phyloP scores from a whole-genome alignment of 2,113 vertebrate species.

The Prietella phreatophila region DNA sequence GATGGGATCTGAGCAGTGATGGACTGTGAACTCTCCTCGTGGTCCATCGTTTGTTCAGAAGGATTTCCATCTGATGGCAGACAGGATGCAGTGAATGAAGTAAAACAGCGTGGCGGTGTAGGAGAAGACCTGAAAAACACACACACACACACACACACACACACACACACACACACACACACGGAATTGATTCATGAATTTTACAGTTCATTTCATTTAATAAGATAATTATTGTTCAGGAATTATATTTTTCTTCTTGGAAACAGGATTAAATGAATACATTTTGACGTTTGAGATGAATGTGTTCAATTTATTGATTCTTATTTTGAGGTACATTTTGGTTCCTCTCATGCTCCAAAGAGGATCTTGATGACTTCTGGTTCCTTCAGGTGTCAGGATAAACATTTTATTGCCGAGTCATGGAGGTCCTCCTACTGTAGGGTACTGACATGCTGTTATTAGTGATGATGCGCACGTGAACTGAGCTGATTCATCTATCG shows the following conservation, averaged over 20 bases:
- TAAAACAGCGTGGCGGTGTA: conserved; percentile 74
- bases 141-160: conserved; percentile 6
- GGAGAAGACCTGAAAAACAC: conserved; percentile 75
- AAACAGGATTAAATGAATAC: no score
- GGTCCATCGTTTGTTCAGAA: conserved; percentile 57
- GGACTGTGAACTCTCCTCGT: background rate
- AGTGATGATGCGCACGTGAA: background rate
- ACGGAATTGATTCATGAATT: background rate
- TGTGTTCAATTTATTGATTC: no score
- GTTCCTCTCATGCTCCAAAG: background rate
- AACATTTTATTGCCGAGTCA: background rate
- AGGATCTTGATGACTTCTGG: background rate
- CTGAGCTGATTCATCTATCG: no score
- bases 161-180: conserved; percentile 15
- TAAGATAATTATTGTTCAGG: no score
- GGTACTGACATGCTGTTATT: background rate
- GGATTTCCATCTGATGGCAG: conserved; percentile 70
- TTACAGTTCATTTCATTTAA: no score
- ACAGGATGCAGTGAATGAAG: conserved; percentile 76
- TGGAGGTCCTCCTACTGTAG: no score
- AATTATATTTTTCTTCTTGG: no score
- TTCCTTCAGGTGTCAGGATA: background rate
- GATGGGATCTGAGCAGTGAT: background rate
- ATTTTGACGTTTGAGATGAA: no score
- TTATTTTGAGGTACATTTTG: background rate